Evolutionary conservation across 2,113 vertebrate genomes (phyloP), one percentile per base, ranked within the genome.

Genomic region (Trematomus loennbergii): DNA sequence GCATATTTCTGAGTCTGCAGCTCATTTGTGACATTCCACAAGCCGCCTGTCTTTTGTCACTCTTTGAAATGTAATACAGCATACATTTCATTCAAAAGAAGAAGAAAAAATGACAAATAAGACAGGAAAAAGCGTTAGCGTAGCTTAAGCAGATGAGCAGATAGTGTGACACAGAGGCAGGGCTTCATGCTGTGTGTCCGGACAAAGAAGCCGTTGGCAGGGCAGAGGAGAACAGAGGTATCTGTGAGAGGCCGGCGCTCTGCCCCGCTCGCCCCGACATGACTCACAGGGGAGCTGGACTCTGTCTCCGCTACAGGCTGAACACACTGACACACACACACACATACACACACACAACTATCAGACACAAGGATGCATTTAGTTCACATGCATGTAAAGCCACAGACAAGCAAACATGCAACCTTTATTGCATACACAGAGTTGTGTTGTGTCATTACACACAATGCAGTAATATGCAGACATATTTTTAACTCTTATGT

Each of bases 161-260:
- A 89, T 84, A 83, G 68, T 62, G 80, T 77, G 58, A 79, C 73
- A 91, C 77, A 77, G 62, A 64, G 52, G 78, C 72, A 69, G 78
- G 59, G 83, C 87, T 83, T 91, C 73, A 91, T 83, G 71, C 86
- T 87, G 71, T 54, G 62, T 77, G 12, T 45, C 29, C 52, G 82
- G 78, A 95, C 94, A 95, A 95, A 94, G 91, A 72, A 57, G 72
- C 88, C 22, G 86, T 93, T 94, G 79, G 89, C 75, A 71, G 68
- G 52, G 67, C 76, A 58, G 61, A 75, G 53, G 69, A 90, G 87
- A 93, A 94, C 91, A 94, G 90, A 92, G 85, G 72, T 87, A 83
- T 84, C 92, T 92, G 88, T 93, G 72, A 94, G 81, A 82, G 78
- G 48, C 69, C 81, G 72, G 90, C 79, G 82, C 86, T 87, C 77